phyloP scores from a whole-genome alignment of 2,113 vertebrate species.

The Pyxicephalus adspersus region DNA sequence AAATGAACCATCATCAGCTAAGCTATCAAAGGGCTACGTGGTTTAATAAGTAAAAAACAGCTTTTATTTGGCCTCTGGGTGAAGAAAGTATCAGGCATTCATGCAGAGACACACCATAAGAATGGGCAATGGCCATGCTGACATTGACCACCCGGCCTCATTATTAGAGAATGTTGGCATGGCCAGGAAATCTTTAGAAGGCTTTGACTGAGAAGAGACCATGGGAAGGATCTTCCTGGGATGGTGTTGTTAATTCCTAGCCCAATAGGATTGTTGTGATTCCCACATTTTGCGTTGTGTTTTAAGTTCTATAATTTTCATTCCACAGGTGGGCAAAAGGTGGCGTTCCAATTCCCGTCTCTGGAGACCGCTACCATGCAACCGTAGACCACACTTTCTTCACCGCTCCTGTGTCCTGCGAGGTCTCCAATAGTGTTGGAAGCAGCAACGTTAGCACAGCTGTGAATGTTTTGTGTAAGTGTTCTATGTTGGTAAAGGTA shows the following conservation, averaged over 20 bases:
- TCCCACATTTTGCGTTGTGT: not conserved
- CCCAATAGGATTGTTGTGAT: not conserved
- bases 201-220: not conserved
- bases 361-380: slow-evolving; percentile 82
- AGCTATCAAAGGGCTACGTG: no score
- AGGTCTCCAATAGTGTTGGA: slow-evolving; percentile 88
- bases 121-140: no score
- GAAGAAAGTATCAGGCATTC: no score
- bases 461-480: slow-evolving; percentile 88
- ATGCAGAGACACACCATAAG: no score
- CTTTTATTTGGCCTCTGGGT: no score
- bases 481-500: not conserved
- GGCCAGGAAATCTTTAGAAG: no score
- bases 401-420: slow-evolving; percentile 88
- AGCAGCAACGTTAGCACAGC: slow-evolving; percentile 89
- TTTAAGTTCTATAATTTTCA: not conserved
- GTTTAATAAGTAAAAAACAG: no score
- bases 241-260: not conserved
- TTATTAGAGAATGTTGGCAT: no score
- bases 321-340: slow-evolving; percentile 86
- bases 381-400: slow-evolving; percentile 86
- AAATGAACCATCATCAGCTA: no score
- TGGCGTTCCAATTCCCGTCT: slow-evolving; percentile 80
- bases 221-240: not conserved
- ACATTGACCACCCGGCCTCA: no score